Evolutionary conservation across 2,888 invertebrate genomes (phyloP).

Genomic region (Lycaena phlaeas): DNA sequence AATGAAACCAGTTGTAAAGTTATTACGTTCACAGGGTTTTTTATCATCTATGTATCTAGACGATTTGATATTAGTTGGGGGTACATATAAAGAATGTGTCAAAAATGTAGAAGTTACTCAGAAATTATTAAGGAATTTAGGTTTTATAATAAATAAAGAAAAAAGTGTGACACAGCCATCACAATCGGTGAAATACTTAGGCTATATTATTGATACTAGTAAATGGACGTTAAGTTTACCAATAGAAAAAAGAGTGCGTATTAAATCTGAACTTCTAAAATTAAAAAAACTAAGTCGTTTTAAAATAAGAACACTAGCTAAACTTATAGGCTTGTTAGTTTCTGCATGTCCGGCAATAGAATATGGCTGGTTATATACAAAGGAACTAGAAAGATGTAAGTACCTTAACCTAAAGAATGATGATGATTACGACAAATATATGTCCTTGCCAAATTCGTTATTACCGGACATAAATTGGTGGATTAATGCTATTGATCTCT

Average conservation of each 20-base stretch:
- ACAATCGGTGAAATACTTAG: neutral
- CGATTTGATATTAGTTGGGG: no score
- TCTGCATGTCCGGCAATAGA: neutral
- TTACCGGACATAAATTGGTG: slow-evolving; percentile 1
- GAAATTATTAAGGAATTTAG: neutral
- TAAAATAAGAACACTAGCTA: neutral
- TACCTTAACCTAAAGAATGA: slow-evolving; percentile 1
- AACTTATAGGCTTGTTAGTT: neutral
- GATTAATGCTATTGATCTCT: neutral
- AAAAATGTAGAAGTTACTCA: neutral
- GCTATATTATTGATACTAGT: neutral
- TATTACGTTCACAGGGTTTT: neutral
- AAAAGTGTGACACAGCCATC: neutral
- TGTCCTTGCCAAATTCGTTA: neutral
- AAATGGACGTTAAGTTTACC: neutral
- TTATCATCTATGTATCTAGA: no score
- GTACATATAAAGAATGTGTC: no score
- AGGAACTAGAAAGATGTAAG: slow-evolving; percentile 1
- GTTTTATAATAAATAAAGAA: neutral
- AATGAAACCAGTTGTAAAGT: slow-evolving; percentile 5
- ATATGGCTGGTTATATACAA: slow-evolving; percentile 4
- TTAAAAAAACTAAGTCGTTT: neutral
- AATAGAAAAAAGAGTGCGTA: neutral
- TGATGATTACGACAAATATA: neutral
- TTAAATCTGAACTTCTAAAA: neutral